phyloP scores from a whole-genome alignment of 2,888 invertebrate genomes.

The Spilosoma lubricipeda region DNA sequence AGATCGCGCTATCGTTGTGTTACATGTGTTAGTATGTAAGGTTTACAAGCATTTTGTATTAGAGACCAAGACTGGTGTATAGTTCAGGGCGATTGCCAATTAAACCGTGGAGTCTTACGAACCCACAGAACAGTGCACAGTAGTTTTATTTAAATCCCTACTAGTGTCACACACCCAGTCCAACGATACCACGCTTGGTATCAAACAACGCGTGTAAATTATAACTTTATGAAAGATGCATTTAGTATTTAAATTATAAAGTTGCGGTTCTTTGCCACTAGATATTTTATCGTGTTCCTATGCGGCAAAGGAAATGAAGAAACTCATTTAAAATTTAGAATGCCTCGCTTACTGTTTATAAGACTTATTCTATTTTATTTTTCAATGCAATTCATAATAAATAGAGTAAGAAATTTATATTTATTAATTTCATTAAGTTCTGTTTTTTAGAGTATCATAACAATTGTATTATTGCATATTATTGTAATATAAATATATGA shows the following conservation, averaged over 20 bases:
- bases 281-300: background rate
- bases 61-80: too few species aligned
- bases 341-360: background rate
- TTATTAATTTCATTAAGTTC: background rate
- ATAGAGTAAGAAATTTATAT: background rate
- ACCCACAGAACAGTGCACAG: too few species aligned
- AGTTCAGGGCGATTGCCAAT: too few species aligned
- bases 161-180: too few species aligned
- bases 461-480: too few species aligned
- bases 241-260: constrained; percentile 12
- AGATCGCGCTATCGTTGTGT: too few species aligned
- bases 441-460: background rate
- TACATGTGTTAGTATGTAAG: too few species aligned
- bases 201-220: background rate
- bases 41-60: too few species aligned
- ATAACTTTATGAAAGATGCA: background rate
- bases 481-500: too few species aligned
- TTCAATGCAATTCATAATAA: background rate
- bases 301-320: constrained; percentile 7
- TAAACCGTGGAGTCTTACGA: too few species aligned
- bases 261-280: background rate
- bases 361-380: constrained; percentile 6
- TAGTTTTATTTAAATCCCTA: too few species aligned
- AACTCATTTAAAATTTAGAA: constrained; percentile 8
- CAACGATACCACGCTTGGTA: too few species aligned